phyloP scores from a whole-genome alignment of 2,888 invertebrate genomes.

The Ichneumoninae sp. region DNA sequence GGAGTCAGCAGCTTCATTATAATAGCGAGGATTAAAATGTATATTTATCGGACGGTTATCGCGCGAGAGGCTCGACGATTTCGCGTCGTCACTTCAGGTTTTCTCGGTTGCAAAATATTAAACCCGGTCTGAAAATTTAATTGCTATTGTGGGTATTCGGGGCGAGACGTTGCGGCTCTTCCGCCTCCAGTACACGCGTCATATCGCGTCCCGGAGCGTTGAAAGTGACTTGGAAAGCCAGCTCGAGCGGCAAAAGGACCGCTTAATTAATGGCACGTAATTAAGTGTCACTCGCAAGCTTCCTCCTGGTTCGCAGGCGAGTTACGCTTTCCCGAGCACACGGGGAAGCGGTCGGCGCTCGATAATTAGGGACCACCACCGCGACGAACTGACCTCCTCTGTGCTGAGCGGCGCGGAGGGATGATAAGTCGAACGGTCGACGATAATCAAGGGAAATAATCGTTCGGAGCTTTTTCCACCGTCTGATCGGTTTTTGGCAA shows the following conservation, averaged over 20 bases:
- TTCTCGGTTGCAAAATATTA: neutral
- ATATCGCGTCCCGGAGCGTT: constrained; percentile 4
- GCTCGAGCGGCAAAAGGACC: constrained; percentile 45
- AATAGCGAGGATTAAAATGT: no score
- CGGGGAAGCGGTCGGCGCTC: constrained; percentile 33
- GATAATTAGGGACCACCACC: constrained; percentile 49
- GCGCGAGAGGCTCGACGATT: constrained; percentile 13
- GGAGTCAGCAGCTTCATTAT: no score
- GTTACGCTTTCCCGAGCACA: constrained; percentile 59
- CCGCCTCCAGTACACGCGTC: constrained; percentile 15
- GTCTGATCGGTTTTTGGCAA: neutral
- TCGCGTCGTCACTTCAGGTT: neutral
- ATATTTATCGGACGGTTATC: neutral
- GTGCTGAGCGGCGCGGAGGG: neutral
- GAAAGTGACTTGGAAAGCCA: constrained; percentile 41
- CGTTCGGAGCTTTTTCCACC: neutral
- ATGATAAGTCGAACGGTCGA: neutral
- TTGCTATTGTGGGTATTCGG: neutral
- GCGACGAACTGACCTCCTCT: neutral
- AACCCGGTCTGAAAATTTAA: neutral
- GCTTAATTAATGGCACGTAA: constrained; percentile 66
- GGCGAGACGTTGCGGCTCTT: constrained; percentile 9
- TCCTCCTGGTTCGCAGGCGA: constrained; percentile 27
- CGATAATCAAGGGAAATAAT: neutral
- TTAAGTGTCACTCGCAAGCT: constrained; percentile 66